Conservation (phyloP, 2,888 invertebrate species). For the Trimorus sp. region DNA sequence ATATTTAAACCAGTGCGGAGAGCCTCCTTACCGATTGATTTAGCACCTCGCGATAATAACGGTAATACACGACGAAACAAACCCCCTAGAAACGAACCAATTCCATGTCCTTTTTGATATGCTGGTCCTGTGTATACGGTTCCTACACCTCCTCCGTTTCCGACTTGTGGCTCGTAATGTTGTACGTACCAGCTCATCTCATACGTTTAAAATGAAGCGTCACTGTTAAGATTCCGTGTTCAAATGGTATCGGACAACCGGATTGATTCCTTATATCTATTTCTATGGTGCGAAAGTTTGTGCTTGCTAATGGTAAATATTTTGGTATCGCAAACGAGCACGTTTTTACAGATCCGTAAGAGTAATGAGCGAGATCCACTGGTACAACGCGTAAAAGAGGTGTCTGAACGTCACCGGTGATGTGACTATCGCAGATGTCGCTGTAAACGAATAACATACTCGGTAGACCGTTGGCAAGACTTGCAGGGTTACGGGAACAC, state of each 20-base stretch:
- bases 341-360: conserved; percentile 17
- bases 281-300: conserved; percentile 37
- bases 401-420: too few species aligned
- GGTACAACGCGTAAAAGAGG: conserved; percentile 29
- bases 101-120: too few species aligned
- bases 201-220: conserved; percentile 26
- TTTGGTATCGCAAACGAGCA: conserved; percentile 30
- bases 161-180: neutral
- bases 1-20: too few species aligned
- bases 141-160: neutral
- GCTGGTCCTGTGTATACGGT: neutral
- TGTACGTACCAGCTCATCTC: neutral
- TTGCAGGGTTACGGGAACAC: neutral
- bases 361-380: conserved; percentile 4
- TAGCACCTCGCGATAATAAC: too few species aligned
- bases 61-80: too few species aligned
- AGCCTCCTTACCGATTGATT: too few species aligned
- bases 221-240: conserved; percentile 17
- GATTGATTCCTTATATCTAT: conserved; percentile 45
- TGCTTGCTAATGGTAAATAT: conserved; percentile 43
- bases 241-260: conserved; percentile 51
- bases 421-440: conserved; percentile 16
- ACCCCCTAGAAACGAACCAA: too few species aligned
- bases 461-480: conserved; percentile 10
- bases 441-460: conserved; percentile 31